Conservation (phyloP, 2,888 invertebrate species). For the Patella depressa region DNA sequence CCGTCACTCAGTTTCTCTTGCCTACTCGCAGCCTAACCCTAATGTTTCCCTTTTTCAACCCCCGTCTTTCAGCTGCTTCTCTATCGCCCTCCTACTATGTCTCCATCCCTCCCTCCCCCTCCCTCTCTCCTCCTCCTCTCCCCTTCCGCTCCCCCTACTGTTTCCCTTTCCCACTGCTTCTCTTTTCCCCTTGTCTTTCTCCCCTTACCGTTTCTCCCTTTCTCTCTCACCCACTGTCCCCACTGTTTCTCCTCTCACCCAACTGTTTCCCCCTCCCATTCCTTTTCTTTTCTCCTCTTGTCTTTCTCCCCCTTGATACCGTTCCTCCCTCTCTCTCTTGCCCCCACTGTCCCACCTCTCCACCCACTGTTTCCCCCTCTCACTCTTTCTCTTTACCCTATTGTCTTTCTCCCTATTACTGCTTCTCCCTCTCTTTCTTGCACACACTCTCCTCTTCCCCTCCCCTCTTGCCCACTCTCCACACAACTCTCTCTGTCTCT, state of each 20-base stretch:
- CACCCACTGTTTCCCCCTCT: neutral
- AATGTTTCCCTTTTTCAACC: neutral
- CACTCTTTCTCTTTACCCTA: neutral
- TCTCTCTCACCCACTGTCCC: neutral
- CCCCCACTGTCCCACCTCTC: too few relatives aligned
- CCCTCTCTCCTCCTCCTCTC: neutral
- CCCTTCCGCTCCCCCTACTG: neutral
- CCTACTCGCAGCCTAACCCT: neutral
- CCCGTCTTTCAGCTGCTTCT: neutral
- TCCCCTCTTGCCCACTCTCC: neutral
- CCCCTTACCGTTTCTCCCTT: neutral
- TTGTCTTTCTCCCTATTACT: neutral
- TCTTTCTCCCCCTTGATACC: neutral
- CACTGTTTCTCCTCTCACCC: neutral
- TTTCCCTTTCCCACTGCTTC: neutral
- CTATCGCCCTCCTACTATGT: too few relatives aligned
- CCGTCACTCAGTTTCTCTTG: too few relatives aligned
- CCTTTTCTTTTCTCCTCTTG: too few relatives aligned
- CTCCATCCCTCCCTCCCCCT: neutral
- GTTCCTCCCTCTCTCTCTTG: neutral
- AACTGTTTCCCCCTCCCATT: neutral
- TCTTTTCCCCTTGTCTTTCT: neutral
- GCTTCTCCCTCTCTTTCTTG: neutral
- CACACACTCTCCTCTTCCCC: neutral
- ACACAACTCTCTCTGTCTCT: neutral